Evolutionary conservation across 2,113 vertebrate species (phyloP).

Genomic region (Melanocharis versteri): DNA sequence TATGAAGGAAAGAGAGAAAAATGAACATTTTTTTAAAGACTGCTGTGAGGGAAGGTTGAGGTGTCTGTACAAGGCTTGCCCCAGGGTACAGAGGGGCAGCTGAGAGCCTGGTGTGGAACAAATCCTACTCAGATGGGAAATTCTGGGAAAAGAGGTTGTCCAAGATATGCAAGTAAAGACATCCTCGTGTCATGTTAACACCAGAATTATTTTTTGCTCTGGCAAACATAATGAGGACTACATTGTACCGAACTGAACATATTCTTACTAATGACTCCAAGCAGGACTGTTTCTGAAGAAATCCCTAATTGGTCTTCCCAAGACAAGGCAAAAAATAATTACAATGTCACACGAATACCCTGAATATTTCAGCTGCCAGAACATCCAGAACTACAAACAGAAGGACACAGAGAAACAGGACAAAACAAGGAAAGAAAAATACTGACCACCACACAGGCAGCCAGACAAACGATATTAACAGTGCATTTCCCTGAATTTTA

Average conservation of each 20-base stretch:
- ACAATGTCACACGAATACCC: neutral
- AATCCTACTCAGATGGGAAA: neutral
- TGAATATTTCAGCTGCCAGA: neutral
- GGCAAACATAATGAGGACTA: neutral
- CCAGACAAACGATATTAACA: neutral
- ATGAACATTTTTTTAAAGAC: neutral
- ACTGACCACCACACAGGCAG: neutral
- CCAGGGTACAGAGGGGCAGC: neutral
- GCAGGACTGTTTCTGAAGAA: neutral
- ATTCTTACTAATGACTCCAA: neutral
- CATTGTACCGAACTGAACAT: neutral
- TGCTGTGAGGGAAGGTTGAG: neutral
- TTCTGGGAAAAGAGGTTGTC: neutral
- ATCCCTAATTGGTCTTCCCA: neutral
- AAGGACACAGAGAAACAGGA: neutral
- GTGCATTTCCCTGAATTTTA: neutral
- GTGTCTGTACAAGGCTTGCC: neutral
- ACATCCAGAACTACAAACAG: neutral
- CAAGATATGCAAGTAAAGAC: neutral
- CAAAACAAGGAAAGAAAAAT: neutral
- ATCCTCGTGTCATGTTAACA: neutral
- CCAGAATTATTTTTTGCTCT: neutral
- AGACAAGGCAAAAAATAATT: neutral
- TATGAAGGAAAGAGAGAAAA: neutral
- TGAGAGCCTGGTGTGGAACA: neutral